phyloP scores from a whole-genome alignment of 2,113 vertebrate genomes.

The Etia nguti region DNA sequence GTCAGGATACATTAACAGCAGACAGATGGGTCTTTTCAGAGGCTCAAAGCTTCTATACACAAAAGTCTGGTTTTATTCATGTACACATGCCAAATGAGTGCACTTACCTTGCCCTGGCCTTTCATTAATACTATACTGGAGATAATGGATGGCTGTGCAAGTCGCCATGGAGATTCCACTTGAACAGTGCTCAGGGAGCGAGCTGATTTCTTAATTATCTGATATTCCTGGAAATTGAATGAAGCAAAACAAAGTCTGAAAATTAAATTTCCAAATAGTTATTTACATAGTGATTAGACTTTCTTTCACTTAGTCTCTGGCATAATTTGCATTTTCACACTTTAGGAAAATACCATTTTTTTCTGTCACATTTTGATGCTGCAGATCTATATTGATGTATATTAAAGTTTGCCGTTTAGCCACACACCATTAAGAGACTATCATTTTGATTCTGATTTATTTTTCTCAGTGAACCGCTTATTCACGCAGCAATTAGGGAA shows the following conservation, averaged over 20 bases:
- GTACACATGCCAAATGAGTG: background rate
- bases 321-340: background rate
- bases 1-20: background rate
- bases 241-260: background rate
- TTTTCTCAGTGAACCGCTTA: background rate
- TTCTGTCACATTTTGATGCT: background rate
- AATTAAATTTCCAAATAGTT: background rate
- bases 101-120: conserved; percentile 93
- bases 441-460: background rate
- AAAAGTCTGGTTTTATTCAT: background rate
- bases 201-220: conserved; percentile 90
- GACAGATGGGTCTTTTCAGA: background rate
- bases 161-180: conserved; percentile 95
- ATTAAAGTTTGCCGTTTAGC: background rate
- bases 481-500: background rate
- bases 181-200: conserved; percentile 92
- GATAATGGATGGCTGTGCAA: conserved; percentile 94
- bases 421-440: background rate
- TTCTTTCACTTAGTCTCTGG: background rate
- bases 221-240: conserved; percentile 80
- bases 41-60: background rate
- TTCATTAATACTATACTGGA: conserved; percentile 98
- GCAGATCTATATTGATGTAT: accelerated
- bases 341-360: background rate
- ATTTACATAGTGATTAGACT: background rate